Percentiles rank a stretch among this genome's conserved stretches.
These are phyloP conservation scores for Desmophyllum pertusum DNA, from an alignment of 92 coral and sea anemone genomes.

Conservation along the genomic window DNA sequence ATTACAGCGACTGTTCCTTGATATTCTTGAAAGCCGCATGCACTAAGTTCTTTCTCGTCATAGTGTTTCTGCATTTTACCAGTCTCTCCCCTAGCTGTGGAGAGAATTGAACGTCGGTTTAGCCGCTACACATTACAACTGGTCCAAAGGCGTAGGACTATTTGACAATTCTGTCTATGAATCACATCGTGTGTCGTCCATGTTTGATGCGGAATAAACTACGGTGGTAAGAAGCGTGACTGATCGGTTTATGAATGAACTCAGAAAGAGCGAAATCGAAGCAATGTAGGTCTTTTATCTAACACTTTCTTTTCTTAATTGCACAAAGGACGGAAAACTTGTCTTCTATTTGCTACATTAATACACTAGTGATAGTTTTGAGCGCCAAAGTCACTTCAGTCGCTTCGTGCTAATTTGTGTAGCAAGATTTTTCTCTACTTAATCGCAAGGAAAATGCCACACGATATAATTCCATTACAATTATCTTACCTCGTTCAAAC, in stretches of 20 bases:
- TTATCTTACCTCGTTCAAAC: not conserved
- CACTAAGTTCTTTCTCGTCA: not conserved
- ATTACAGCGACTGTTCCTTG: not conserved
- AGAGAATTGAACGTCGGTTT: not conserved
- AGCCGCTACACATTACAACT: not conserved
- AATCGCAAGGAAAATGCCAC: not conserved
- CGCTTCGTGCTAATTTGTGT: not conserved
- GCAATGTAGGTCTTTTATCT: not conserved
- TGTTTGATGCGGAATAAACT: not conserved
- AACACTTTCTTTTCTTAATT: not conserved
- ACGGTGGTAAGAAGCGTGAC: not conserved
- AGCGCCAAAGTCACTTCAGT: not conserved
- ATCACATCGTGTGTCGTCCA: not conserved
- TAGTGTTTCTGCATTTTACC: no score
- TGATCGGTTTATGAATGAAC: not conserved
- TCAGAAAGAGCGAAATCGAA: not conserved
- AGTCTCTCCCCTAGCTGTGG: not conserved
- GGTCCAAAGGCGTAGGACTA: not conserved
- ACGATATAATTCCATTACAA: not conserved
- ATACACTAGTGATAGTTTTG: not conserved
- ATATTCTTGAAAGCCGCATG: not conserved
- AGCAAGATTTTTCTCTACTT: not conserved
- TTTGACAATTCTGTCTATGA: not conserved
- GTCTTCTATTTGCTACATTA: not conserved
- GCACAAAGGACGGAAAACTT: not conserved